phyloP scores from a whole-genome alignment of 2,113 vertebrate species.

The Genyomyrus donnyi region DNA sequence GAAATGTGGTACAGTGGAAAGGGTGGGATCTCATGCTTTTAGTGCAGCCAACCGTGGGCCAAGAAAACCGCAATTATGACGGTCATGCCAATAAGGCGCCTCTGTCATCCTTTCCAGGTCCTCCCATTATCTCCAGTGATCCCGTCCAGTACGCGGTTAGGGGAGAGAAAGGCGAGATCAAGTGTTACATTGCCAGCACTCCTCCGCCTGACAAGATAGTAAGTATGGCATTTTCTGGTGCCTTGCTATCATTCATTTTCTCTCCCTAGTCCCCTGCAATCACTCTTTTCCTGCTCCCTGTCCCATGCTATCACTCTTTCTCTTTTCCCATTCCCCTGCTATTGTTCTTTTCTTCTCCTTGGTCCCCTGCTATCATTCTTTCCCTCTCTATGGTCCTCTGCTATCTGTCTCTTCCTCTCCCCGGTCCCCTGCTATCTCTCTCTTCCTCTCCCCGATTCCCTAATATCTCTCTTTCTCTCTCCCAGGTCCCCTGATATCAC shows the following conservation, averaged over 20 bases:
- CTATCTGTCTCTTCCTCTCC: neutral
- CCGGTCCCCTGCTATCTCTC: neutral
- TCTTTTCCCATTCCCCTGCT: neutral
- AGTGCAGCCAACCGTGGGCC: neutral
- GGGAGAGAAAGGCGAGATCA: constrained; percentile 83
- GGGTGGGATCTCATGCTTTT: neutral
- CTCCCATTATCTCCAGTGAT: constrained; percentile 90
- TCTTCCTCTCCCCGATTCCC: neutral
- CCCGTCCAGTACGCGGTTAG: constrained; percentile 75
- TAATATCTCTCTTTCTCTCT: neutral
- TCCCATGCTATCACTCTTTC: neutral
- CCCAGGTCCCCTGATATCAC: neutral
- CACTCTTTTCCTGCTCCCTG: neutral
- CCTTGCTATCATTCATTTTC: neutral
- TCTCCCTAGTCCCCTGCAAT: neutral
- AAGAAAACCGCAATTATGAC: neutral
- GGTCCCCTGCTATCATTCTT: neutral
- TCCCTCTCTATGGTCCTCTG: neutral
- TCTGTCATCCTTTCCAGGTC: constrained; percentile 54
- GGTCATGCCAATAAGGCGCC: neutral
- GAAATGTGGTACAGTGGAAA: neutral
- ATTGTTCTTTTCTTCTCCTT: neutral
- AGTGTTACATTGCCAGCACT: constrained; percentile 91
- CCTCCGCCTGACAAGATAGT: constrained; percentile 90
- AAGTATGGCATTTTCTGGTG: constrained; percentile 52